phyloP scores from a whole-genome alignment of 37 sponge, comb jelly and placozoan genomes.

The Tethya wilhelma region DNA sequence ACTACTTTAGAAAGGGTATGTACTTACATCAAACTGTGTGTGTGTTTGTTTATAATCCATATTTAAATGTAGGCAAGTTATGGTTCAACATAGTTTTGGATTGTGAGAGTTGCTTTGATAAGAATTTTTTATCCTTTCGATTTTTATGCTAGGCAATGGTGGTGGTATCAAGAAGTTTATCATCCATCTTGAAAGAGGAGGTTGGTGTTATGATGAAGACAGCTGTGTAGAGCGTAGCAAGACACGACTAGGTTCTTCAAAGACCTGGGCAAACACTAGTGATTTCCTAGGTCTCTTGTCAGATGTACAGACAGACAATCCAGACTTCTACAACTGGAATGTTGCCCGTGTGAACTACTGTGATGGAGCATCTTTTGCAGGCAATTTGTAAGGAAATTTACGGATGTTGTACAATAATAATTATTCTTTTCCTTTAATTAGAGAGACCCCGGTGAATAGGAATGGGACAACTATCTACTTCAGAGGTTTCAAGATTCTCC shows the following conservation, averaged over 20 bases:
- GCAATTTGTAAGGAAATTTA: slow-evolving; percentile 60
- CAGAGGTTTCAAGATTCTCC: slow-evolving; percentile 25
- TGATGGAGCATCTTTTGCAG: slow-evolving; percentile 86
- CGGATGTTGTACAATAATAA: no score
- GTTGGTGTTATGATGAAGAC: slow-evolving; percentile 70
- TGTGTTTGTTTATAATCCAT: no score
- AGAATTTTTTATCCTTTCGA: no score
- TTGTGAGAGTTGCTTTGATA: no score
- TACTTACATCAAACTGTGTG: no score
- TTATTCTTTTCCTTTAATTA: no score
- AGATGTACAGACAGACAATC: slow-evolving; percentile 39
- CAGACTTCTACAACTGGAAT: slow-evolving; percentile 75
- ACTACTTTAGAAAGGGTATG: slow-evolving; percentile 50
- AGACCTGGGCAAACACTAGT: slow-evolving; percentile 21
- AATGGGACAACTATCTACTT: no score
- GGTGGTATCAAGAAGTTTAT: no score
- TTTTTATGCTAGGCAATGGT: no score
- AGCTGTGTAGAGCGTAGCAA: slow-evolving; percentile 68
- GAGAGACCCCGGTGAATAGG: no score
- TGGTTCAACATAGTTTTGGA: no score
- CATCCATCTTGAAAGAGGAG: slow-evolving; percentile 83
- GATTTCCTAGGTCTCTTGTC: slow-evolving; percentile 51
- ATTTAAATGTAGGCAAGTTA: no score
- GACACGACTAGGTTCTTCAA: slow-evolving; percentile 74
- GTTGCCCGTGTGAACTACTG: slow-evolving; percentile 72